Evolutionary conservation across 2,888 invertebrate genomes (phyloP).

Genomic region (Drosophila basisetae): DNA sequence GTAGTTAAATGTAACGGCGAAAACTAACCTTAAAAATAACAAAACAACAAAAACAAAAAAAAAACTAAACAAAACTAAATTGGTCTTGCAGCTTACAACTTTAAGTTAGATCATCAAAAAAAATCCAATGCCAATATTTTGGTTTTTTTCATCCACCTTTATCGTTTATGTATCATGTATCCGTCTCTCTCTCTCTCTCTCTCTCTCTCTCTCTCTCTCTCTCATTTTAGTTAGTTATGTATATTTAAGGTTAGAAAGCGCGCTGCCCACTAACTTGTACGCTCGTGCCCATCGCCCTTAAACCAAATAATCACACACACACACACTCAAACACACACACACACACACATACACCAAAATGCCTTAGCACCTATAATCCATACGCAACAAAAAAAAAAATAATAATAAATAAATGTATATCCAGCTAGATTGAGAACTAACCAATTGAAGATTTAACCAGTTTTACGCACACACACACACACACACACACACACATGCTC

Average conservation of each 20-base stretch:
- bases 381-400: conserved; percentile 27
- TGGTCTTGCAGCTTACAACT: conserved; percentile 56
- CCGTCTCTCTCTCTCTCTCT: conserved; percentile 30
- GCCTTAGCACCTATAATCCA: conserved; percentile 55
- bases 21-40: conserved; percentile 33
- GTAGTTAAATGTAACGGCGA: conserved; percentile 45
- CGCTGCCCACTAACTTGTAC: conserved; percentile 69
- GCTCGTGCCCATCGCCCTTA: conserved; percentile 44
- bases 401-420: conserved; percentile 28
- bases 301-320: conserved; percentile 20
- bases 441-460: conserved; percentile 44
- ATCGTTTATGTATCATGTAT: conserved; percentile 54
- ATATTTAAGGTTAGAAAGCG: conserved; percentile 68
- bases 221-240: conserved; percentile 62
- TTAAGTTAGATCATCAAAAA: conserved; percentile 41
- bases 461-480: conserved; percentile 10
- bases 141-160: conserved; percentile 45
- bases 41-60: not conserved
- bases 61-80: conserved; percentile 17
- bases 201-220: conserved; percentile 35
- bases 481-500: conserved; percentile 30
- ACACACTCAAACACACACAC: conserved; percentile 16
- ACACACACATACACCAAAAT: conserved; percentile 13
- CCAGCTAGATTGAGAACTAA: conserved; percentile 75
- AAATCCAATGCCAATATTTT: conserved; percentile 53